phyloP scores from a whole-genome alignment of 2,888 invertebrate genomes.

The Spialia ferax region DNA sequence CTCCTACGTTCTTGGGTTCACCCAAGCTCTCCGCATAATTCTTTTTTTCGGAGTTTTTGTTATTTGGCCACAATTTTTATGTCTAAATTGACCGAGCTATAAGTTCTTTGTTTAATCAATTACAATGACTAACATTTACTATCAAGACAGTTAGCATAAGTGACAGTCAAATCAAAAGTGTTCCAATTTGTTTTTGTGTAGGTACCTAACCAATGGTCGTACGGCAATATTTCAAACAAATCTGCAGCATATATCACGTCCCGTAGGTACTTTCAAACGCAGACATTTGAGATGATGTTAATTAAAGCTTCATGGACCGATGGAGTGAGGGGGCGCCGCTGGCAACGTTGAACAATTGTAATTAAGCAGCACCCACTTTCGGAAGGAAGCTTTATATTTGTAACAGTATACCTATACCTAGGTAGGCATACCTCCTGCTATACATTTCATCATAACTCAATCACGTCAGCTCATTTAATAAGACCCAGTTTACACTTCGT shows the following conservation, averaged over 20 bases:
- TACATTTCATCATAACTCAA: conserved; percentile 11
- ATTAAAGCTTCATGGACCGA: conserved; percentile 57
- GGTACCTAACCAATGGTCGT: conserved; percentile 55
- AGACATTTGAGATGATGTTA: conserved; percentile 63
- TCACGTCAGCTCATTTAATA: conserved; percentile 13
- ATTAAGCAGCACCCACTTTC: not conserved
- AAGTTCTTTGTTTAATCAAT: conserved; percentile 39
- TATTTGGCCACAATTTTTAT: too few species aligned
- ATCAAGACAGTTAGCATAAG: not conserved
- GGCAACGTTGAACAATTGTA: conserved; percentile 51
- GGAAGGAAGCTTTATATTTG: not conserved
- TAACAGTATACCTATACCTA: not conserved
- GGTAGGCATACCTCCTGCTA: not conserved
- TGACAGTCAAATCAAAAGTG: not conserved
- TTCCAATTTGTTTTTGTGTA: conserved; percentile 52
- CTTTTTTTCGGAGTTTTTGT: too few species aligned
- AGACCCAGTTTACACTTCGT: not conserved
- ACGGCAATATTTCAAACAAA: conserved; percentile 60
- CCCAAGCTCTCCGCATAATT: too few species aligned
- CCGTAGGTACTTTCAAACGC: conserved; percentile 54
- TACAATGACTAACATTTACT: not conserved
- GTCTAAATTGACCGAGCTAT: too few species aligned
- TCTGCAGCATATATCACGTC: conserved; percentile 63
- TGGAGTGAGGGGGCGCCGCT: conserved; percentile 31
- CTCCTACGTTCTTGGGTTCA: too few species aligned